Base-by-base conservation (phyloP, 2,888 invertebrate genomes). In the Stramonita haemastoma region DNA sequence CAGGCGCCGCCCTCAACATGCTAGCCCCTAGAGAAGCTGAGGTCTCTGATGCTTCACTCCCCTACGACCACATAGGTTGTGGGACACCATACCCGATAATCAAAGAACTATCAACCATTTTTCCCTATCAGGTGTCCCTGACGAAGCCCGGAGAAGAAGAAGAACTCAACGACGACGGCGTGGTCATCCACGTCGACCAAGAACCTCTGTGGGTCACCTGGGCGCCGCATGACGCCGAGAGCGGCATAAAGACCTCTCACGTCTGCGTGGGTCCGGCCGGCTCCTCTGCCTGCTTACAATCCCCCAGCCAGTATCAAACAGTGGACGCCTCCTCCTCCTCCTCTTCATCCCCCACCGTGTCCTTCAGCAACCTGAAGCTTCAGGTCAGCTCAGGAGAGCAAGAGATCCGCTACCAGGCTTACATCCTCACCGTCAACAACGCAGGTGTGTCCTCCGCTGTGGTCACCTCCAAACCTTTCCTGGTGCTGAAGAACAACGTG, bases 401-500 rank as follows among this genome's bases (percentile, higher is more conserved):
- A 0, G n/a, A 57, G 36, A 36, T 84, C 29, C 66, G 70, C 17
- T 92, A 92, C 88, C 91, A 90, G 36, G 91, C 91, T 0, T 88
- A 89, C 29, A 81, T 91, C 6, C 87, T 90, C 34, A 90, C 90
- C 0, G n/a, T 88, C 81, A 92, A 92, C 34, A 90, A 91, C 1
- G 92, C 92, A 0, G 92, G 92, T 0, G 29, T 89, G 6, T 32
- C 56, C 56, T 92, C 92, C 1, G n/a, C 32, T 19, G 56, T 86
- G 0, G 46, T 70, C 19, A 77, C 57, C 29, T 92, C 92, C 22
- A 90, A 89, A 81, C 91, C 91, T n/a, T 92, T 92, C 86, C 84
- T 81, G 13, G 87, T 92, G 11, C 85, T 91, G 22, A 81, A 87
- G 83, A 92, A 87, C n/a, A 92, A 92, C 87, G 87, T 91, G 19